Conservation (phyloP, 2,113 vertebrate genomes). For the Hydrochoerus hydrochaeris region DNA sequence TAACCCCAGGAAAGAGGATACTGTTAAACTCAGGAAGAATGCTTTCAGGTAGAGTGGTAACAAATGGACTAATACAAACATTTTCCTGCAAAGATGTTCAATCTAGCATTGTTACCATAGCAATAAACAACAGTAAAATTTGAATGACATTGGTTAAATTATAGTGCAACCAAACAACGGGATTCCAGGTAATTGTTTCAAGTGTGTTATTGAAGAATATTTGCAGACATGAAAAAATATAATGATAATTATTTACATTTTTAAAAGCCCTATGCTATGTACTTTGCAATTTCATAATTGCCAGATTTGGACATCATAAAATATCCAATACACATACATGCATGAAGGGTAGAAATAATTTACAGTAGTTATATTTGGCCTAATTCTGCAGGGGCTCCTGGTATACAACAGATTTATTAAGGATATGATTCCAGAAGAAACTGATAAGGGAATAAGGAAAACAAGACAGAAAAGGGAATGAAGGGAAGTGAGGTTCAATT, state of each 20-base stretch:
- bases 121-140: background rate
- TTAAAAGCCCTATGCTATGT: background rate
- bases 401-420: background rate
- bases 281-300: conserved; percentile 25
- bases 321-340: background rate
- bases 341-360: background rate
- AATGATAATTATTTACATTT: conserved; percentile 55
- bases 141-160: conserved; percentile 33
- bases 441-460: background rate
- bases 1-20: background rate
- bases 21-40: background rate
- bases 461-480: background rate
- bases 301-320: background rate
- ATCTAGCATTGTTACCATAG: conserved; percentile 27
- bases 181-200: conserved; percentile 32
- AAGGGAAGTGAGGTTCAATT: background rate
- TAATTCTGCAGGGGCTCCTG: background rate
- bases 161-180: background rate
- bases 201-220: conserved; percentile 4
- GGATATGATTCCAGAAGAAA: background rate
- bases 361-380: background rate
- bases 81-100: background rate
- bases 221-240: conserved; percentile 44
- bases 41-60: background rate
- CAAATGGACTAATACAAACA: background rate